Base-by-base conservation (phyloP, 2,888 invertebrate genomes). In the Oithona nana region DNA sequence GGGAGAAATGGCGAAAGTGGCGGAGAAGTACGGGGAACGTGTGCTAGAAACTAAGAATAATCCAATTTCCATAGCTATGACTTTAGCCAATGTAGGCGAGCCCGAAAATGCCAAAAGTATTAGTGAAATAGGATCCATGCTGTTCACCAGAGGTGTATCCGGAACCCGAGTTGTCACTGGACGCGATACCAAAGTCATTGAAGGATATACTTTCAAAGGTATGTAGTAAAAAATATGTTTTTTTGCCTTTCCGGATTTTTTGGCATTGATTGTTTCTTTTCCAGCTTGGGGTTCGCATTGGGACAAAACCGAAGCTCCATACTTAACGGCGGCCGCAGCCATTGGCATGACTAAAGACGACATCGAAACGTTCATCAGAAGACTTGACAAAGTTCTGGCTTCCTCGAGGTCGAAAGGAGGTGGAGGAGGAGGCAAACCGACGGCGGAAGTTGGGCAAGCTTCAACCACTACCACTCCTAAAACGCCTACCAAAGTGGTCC, bases 251-350 rank as follows among this genome's bases (percentile, higher is more conserved):
- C 51, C 63, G 30, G 30, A 28, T 28, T 22, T 28, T 39, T 16
- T 16, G 20, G 11, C 54, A 6, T 39, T 6, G 24, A 54, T 16
- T 24, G 20, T 8, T 3, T 24, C 63, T 61, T 67, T 67, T 69
- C 24, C 68, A 82, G 83, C 81, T 63, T 86, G 83, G 80, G 84
- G 85, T 57, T 77, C 82, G 11, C 85, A 86, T 71, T 75, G 76
- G 66, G 74, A 77, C 67, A 73, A 74, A 66, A 80, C 79, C 67
- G 76, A 77, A 13, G 73, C 74, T 64, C 78, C 83, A 1, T 86
- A 86, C 70, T 73, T 86, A 66, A 86, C 86, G 2, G 83, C 82
- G 58, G 85, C 86, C 20, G 83, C 84, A 2, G 77, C 81, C 4
- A 72, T 87, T 48, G 86, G 86, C 2, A 78, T 84, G 71, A 78